These are phyloP conservation scores for Phasianus colchicus DNA, from an alignment of 2,113 vertebrate species.

Conservation along the genomic window DNA sequence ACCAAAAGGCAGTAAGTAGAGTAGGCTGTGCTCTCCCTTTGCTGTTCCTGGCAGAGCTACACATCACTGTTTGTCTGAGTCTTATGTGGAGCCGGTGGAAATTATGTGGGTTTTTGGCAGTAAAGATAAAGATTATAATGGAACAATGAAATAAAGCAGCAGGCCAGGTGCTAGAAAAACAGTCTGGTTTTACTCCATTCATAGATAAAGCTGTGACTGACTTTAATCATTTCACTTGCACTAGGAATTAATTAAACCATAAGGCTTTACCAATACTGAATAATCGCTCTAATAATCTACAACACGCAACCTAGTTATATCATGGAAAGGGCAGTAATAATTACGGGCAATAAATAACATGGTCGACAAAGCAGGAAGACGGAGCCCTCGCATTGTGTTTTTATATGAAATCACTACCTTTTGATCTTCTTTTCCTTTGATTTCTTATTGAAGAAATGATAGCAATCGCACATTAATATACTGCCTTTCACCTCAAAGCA, in stretches of 20 bases:
- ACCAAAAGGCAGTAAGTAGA: background rate
- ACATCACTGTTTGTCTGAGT: background rate
- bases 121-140: background rate
- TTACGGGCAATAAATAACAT: slow-evolving; percentile 49
- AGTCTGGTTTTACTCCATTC: background rate
- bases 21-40: background rate
- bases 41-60: background rate
- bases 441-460: slow-evolving; percentile 42
- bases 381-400: slow-evolving; percentile 6
- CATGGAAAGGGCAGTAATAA: background rate
- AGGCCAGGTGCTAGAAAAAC: background rate
- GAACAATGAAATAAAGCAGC: slow-evolving; percentile 32
- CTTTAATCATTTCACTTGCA: slow-evolving; percentile 1
- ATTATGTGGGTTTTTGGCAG: background rate
- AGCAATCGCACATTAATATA: slow-evolving; percentile 33
- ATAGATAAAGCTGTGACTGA: slow-evolving; percentile 1
- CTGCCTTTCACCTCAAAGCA: slow-evolving; percentile 11
- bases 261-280: slow-evolving; percentile 3
- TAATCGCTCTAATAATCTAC: slow-evolving; percentile 15
- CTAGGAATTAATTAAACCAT: slow-evolving; percentile 26
- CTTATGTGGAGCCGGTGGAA: background rate
- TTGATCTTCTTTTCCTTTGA: slow-evolving; percentile 27
- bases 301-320: background rate
- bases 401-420: slow-evolving; percentile 11
- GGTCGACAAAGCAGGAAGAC: background rate